Percentiles rank a stretch among this genome's conserved stretches.
phyloP scores from a whole-genome alignment of 2,113 vertebrate species.

The Sebastes fasciatus region DNA sequence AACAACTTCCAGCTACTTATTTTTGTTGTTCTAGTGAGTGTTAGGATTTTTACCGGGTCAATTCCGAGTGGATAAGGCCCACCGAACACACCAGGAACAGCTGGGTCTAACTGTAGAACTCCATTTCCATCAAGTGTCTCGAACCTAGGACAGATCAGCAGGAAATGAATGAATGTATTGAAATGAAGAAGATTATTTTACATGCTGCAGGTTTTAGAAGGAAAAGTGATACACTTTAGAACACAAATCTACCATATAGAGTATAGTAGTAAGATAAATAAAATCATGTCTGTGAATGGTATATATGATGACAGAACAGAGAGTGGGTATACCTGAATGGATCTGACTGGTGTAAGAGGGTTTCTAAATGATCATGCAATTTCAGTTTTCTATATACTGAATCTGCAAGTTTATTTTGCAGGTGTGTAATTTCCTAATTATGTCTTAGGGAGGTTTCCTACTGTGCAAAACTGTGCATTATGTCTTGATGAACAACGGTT shows the following conservation, averaged over 20 bases:
- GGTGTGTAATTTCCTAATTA: background rate
- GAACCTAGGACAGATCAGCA: slow-evolving; percentile 69
- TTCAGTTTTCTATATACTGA: background rate
- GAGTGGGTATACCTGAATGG: background rate
- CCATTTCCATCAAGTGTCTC: slow-evolving; percentile 85
- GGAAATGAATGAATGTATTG: background rate
- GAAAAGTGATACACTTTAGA: background rate
- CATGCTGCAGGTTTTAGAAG: background rate
- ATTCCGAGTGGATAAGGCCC: slow-evolving; percentile 97
- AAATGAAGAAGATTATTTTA: background rate
- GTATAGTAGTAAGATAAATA: background rate
- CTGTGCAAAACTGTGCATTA: background rate
- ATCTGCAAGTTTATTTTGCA: background rate
- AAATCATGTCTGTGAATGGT: background rate
- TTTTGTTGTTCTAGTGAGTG: background rate
- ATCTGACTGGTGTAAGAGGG: background rate
- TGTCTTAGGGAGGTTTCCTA: no score
- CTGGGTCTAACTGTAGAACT: slow-evolving; percentile 92
- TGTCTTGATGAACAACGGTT: background rate
- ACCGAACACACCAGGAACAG: slow-evolving; percentile 90
- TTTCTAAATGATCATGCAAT: background rate
- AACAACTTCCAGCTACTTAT: background rate
- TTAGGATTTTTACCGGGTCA: slow-evolving; percentile 89
- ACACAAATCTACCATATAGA: background rate
- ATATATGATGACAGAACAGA: background rate